A percentile compares a stretch with the other conserved stretches of the same genome.
phyloP scores from a whole-genome alignment of 2,113 vertebrate genomes.

The Aix galericulata region DNA sequence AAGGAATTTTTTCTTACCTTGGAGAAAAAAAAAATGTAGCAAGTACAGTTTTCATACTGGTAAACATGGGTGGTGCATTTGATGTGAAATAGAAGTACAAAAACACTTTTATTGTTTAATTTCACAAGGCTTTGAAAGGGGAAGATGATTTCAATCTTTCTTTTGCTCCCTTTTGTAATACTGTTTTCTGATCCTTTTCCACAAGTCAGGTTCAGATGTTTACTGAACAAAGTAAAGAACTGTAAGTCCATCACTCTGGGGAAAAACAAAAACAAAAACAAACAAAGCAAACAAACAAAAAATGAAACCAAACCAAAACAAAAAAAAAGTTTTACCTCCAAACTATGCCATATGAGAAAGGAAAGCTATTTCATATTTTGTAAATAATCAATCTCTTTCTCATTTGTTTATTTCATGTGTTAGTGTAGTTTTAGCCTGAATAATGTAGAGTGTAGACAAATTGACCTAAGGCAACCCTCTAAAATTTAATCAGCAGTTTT shows the following conservation, averaged over 20 bases:
- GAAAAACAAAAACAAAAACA: background rate
- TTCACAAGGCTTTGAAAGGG: background rate
- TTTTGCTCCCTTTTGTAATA: background rate
- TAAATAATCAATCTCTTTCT: background rate
- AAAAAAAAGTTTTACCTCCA: accelerated
- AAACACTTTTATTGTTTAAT: background rate
- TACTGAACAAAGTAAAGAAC: background rate
- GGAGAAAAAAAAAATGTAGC: background rate
- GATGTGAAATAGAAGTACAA: background rate
- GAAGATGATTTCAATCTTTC: background rate
- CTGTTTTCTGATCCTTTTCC: background rate
- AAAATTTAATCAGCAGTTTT: background rate
- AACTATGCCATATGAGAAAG: background rate
- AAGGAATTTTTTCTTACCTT: background rate
- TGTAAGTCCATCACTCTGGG: background rate
- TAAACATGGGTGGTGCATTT: background rate
- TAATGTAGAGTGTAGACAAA: background rate
- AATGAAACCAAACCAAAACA: no score
- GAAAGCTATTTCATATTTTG: background rate
- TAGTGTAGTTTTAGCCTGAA: background rate
- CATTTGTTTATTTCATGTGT: background rate
- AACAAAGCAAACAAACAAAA: no score
- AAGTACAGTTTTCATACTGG: background rate
- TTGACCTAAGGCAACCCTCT: background rate
- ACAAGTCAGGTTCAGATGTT: background rate